These are phyloP conservation scores for Acrocyrtus sp. DNA, from an alignment of 2,888 invertebrate species.

Conservation along the genomic window DNA sequence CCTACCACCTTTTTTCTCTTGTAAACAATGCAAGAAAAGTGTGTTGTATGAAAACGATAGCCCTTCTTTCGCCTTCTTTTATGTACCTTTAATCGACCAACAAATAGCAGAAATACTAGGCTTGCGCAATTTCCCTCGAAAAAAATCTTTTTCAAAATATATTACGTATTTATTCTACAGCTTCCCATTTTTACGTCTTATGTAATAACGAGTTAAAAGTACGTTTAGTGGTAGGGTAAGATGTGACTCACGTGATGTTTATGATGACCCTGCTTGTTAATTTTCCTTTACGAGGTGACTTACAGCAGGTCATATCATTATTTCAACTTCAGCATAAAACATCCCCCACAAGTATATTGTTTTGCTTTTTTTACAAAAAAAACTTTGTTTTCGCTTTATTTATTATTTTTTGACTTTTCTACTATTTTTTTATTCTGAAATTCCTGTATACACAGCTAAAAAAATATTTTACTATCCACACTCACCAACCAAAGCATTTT, in stretches of 20 bases:
- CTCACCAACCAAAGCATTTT: no score
- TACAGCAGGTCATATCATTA: neutral
- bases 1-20: neutral
- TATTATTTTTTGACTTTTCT: no score
- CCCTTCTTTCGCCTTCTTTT: no score
- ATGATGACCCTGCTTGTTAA: no score
- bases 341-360: neutral
- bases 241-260: neutral
- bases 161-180: neutral
- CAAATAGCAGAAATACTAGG: no score
- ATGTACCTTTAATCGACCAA: no score
- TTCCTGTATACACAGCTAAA: no score
- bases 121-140: neutral
- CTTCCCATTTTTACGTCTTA: slow-evolving; percentile 18
- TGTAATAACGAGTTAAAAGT: slow-evolving; percentile 15
- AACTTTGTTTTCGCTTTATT: no score
- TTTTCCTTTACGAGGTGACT: neutral
- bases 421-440: no score
- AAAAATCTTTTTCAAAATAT: neutral
- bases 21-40: neutral
- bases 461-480: no score
- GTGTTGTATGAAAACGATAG: no score
- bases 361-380: neutral
- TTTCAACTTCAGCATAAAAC: neutral
- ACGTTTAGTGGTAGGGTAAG: slow-evolving; percentile 10